phyloP scores from a whole-genome alignment of 2,888 invertebrate genomes.

The Morpho helenor region DNA sequence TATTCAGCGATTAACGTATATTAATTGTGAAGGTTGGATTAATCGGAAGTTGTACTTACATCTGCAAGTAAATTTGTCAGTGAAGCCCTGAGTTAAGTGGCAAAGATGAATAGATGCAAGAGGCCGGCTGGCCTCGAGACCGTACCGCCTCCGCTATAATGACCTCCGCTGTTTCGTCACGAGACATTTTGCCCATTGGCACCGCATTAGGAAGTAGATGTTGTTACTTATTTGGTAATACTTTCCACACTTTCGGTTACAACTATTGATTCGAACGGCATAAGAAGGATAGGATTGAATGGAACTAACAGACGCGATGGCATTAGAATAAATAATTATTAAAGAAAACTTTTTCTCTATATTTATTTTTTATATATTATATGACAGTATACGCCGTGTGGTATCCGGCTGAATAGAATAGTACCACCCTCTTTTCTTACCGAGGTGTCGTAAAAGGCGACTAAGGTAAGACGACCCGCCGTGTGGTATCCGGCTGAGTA shows the following conservation, averaged over 20 bases:
- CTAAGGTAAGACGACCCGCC: no score
- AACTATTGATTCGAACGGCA: neutral
- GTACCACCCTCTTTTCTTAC: no score
- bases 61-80: constrained; percentile 3
- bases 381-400: no score
- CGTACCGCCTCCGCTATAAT: constrained; percentile 13
- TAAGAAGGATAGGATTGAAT: neutral
- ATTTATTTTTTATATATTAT: no score
- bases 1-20: no score
- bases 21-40: neutral
- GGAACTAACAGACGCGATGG: no score
- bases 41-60: constrained; percentile 6
- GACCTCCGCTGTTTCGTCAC: constrained; percentile 30
- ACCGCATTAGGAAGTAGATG: constrained; percentile 33
- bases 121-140: constrained; percentile 9
- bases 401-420: no score
- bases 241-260: constrained; percentile 19
- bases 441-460: no score
- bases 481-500: no score
- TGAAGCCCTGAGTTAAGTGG: neutral
- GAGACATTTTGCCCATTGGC: constrained; percentile 28
- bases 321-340: no score
- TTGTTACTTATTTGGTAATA: constrained; percentile 29
- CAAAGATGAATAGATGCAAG: constrained; percentile 15
- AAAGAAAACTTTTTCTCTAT: no score